A percentile compares a stretch with the other conserved stretches of the same genome.
Conservation (phyloP, 2,888 invertebrate genomes). For the Lasioglossum pauxillum region DNA sequence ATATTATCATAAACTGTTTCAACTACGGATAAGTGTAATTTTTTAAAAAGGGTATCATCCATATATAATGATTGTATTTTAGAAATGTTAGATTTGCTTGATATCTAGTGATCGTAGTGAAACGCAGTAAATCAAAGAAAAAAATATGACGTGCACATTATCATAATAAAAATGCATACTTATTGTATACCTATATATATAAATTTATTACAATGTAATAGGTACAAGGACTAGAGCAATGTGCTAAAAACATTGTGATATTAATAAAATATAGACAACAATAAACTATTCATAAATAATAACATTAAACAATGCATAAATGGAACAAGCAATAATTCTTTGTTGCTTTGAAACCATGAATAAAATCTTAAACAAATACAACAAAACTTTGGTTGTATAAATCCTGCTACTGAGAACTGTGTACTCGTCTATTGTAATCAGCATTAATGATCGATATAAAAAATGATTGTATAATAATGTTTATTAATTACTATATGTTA, state of each 20-base stretch:
- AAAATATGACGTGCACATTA: constrained; percentile 11
- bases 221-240: constrained; percentile 56
- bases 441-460: constrained; percentile 31
- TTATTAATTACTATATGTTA: constrained; percentile 39
- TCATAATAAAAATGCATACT: constrained; percentile 18
- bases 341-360: constrained; percentile 36
- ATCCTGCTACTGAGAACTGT: constrained; percentile 38
- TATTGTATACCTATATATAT: constrained; percentile 29
- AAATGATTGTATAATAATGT: constrained; percentile 30
- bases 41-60: neutral
- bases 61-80: constrained; percentile 24
- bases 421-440: constrained; percentile 21
- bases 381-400: constrained; percentile 64
- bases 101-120: constrained; percentile 8
- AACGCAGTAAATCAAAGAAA: constrained; percentile 6
- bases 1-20: constrained; percentile 22
- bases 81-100: constrained; percentile 24
- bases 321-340: constrained; percentile 55
- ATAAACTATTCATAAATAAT: constrained; percentile 56
- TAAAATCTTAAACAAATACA: constrained; percentile 58
- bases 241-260: constrained; percentile 26
- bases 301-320: constrained; percentile 60
- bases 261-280: constrained; percentile 58
- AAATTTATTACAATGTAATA: constrained; percentile 58
- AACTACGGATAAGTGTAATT: constrained; percentile 18